Evolutionary conservation across 1,140 invertebrate species (phyloP).

Genomic region (Odontomachus brunneus): DNA sequence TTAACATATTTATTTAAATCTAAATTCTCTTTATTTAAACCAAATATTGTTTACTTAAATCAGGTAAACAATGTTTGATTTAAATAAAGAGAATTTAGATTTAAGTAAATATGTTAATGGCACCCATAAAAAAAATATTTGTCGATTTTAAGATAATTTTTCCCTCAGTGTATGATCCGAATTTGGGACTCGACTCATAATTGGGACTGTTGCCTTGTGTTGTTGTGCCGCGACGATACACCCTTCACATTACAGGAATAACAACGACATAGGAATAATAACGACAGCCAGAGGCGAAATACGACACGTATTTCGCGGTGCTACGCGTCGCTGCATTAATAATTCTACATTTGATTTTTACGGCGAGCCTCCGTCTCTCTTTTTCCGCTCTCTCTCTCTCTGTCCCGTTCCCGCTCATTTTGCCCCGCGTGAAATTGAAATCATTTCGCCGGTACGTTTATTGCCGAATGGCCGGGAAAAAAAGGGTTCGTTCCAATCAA

Average conservation of each 20-base stretch:
- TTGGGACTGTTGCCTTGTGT: no score
- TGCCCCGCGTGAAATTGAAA: constrained; percentile 60
- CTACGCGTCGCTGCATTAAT: constrained; percentile 40
- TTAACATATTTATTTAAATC: no score
- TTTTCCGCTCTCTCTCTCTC: constrained; percentile 9
- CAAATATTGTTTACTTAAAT: no score
- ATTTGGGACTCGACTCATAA: no score
- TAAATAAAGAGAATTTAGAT: no score
- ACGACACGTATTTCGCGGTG: constrained; percentile 5
- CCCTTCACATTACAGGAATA: constrained; percentile 1
- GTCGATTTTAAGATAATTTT: no score
- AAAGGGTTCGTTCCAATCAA: constrained; percentile 58
- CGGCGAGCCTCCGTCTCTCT: not conserved
- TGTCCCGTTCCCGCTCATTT: constrained; percentile 39
- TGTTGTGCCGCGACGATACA: not conserved
- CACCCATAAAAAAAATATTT: no score
- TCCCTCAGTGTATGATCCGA: no score
- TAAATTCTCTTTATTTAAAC: no score
- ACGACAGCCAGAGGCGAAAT: constrained; percentile 17
- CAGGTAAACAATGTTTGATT: no score
- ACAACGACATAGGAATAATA: constrained; percentile 26
- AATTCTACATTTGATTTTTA: constrained; percentile 53
- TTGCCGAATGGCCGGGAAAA: constrained; percentile 52
- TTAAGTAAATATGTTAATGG: no score
- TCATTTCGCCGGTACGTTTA: constrained; percentile 56